These are phyloP conservation scores for Odontophorus gujanensis DNA, from an alignment of 2,113 vertebrate genomes.

Conservation along the genomic window DNA sequence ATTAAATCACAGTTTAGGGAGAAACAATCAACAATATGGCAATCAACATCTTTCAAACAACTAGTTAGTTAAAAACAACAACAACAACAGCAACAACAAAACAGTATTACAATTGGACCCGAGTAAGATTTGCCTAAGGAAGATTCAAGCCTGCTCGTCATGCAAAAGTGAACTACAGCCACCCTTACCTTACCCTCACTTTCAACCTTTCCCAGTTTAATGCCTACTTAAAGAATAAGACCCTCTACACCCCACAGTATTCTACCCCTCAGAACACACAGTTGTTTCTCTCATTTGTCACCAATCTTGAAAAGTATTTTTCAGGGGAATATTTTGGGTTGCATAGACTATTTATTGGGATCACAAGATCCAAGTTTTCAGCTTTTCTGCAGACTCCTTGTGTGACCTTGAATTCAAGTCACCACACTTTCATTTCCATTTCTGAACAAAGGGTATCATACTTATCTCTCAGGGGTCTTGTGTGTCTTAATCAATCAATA, in stretches of 20 bases:
- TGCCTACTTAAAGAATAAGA: not conserved
- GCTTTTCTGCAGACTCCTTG: not conserved
- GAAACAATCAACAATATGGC: not conserved
- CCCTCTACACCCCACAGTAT: not conserved
- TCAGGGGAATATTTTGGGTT: not conserved
- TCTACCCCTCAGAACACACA: not conserved
- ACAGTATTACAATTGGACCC: not conserved
- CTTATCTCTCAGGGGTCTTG: not conserved
- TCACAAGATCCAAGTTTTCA: not conserved
- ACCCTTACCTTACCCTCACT: not conserved
- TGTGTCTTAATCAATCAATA: constrained; percentile 40
- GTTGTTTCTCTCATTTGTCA: not conserved
- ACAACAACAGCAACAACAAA: not conserved
- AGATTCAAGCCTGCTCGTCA: not conserved
- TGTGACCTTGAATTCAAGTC: not conserved
- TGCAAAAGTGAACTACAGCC: not conserved
- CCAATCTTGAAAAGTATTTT: not conserved
- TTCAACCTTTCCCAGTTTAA: not conserved
- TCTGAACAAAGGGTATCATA: not conserved
- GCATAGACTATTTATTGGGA: not conserved
- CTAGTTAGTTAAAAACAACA: not conserved
- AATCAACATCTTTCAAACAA: not conserved
- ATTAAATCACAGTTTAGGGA: not conserved
- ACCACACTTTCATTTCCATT: not conserved
- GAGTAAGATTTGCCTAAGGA: not conserved